Percentiles rank a stretch among this genome's conserved stretches.
These are phyloP conservation scores for Sebastes nivosus DNA, from an alignment of 2,797 vertebrate genomes.

Conservation along the genomic window DNA sequence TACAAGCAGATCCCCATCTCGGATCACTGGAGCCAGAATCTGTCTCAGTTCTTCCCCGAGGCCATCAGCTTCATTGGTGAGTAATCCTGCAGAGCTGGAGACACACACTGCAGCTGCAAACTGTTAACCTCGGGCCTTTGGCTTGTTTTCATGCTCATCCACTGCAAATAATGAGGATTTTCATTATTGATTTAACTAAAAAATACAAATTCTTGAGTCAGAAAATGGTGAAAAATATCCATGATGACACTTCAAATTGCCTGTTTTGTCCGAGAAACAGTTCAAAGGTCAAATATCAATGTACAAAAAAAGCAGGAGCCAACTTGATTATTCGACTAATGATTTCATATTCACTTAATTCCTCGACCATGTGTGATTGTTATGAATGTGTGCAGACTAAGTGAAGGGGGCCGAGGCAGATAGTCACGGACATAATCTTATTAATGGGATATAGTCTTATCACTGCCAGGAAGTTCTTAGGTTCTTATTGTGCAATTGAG, in stretches of 20 bases:
- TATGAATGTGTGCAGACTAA: neutral
- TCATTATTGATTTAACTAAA: neutral
- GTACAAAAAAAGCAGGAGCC: neutral
- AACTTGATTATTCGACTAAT: neutral
- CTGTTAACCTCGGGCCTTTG: neutral
- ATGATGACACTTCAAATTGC: neutral
- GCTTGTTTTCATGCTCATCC: neutral
- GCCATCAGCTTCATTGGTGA: constrained; percentile 98
- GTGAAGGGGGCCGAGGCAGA: neutral
- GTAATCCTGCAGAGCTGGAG: constrained; percentile 44
- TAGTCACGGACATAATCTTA: constrained; percentile 29
- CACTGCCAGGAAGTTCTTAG: constrained; percentile 60
- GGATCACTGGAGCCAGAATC: constrained; percentile 99
- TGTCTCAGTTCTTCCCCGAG: constrained; percentile 98
- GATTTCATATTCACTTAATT: no score
- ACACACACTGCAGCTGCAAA: neutral
- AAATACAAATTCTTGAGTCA: neutral
- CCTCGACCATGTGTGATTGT: neutral
- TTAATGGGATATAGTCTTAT: constrained; percentile 53
- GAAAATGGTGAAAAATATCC: neutral
- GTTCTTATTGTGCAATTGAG: constrained; percentile 62
- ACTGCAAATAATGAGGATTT: neutral
- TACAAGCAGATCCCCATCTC: constrained; percentile 99
- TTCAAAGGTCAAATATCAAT: neutral
- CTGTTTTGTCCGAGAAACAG: neutral